phyloP scores from a whole-genome alignment of 1,140 invertebrate species.

The Zaprionus capensis region DNA sequence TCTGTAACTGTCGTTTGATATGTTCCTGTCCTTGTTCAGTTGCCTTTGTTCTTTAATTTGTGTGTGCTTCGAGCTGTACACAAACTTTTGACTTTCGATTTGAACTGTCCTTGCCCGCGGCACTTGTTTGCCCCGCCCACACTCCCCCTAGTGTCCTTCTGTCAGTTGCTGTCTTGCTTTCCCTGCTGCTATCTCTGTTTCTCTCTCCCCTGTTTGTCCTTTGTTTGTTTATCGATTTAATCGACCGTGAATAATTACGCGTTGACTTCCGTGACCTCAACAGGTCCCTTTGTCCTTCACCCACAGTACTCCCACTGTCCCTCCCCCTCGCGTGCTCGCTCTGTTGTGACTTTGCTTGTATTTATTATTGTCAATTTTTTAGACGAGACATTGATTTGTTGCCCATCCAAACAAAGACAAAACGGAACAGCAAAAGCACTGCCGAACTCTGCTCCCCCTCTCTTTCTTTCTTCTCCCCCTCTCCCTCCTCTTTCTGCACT shows the following conservation, averaged over 20 bases:
- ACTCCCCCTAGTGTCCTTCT: neutral
- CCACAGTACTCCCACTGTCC: neutral
- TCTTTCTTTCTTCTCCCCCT: neutral
- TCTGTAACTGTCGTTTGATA: slow-evolving; percentile 3
- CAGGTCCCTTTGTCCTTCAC: slow-evolving; percentile 13
- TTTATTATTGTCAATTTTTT: slow-evolving; percentile 35
- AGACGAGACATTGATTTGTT: slow-evolving; percentile 41
- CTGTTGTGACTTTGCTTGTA: slow-evolving; percentile 7
- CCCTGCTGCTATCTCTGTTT: neutral
- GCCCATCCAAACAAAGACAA: slow-evolving; percentile 25
- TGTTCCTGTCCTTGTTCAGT: slow-evolving; percentile 3
- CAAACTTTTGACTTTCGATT: slow-evolving; percentile 24
- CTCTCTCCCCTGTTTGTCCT: slow-evolving; percentile 9
- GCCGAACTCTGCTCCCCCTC: neutral
- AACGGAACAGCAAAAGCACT: slow-evolving; percentile 7
- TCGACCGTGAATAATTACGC: slow-evolving; percentile 49
- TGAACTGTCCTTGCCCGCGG: slow-evolving; percentile 10
- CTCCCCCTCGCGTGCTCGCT: neutral
- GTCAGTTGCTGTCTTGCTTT: neutral
- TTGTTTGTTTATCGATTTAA: slow-evolving; percentile 31
- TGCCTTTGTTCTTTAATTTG: slow-evolving; percentile 12
- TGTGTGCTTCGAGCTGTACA: slow-evolving; percentile 16
- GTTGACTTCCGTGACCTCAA: slow-evolving; percentile 36
- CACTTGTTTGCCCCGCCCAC: neutral
- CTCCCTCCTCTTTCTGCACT: neutral